phyloP scores from a whole-genome alignment of 1,140 invertebrate genomes.

The Drosophila lowei region DNA sequence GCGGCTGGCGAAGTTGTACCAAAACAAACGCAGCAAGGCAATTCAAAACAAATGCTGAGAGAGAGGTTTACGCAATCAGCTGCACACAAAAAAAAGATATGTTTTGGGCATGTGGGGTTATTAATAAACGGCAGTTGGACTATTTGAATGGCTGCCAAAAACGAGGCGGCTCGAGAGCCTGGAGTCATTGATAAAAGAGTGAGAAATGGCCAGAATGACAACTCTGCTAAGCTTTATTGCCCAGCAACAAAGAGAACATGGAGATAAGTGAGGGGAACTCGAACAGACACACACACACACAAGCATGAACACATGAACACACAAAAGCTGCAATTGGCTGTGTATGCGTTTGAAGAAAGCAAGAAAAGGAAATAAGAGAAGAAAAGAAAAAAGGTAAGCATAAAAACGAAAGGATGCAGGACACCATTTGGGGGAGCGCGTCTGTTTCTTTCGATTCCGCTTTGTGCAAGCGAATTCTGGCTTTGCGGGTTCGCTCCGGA shows the following conservation, averaged over 20 bases:
- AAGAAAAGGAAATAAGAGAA: conserved; percentile 8
- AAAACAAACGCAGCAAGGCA: conserved; percentile 73
- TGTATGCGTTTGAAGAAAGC: conserved; percentile 23
- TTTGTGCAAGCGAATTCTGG: conserved; percentile 12
- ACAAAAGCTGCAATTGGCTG: conserved; percentile 36
- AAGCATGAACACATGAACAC: no score
- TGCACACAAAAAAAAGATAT: conserved; percentile 44
- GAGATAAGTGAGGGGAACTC: background rate
- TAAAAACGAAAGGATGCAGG: conserved; percentile 37
- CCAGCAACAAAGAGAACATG: conserved; percentile 27
- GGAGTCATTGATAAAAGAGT: conserved; percentile 17
- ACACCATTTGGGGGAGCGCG: conserved; percentile 16
- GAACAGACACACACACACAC: background rate
- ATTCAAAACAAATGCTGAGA: conserved; percentile 67
- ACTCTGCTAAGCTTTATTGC: conserved; percentile 9
- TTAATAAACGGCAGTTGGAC: conserved; percentile 43
- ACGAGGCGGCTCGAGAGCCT: background rate
- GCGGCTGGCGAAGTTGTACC: conserved; percentile 48
- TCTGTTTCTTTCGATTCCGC: conserved; percentile 19
- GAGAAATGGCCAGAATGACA: conserved; percentile 17
- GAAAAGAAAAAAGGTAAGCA: background rate
- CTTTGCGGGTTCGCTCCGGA: conserved; percentile 6
- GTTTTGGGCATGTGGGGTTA: conserved; percentile 35
- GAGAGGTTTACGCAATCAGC: conserved; percentile 56
- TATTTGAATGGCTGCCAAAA: conserved; percentile 36